Evolutionary conservation across 2,888 invertebrate genomes (phyloP).

Genomic region (Arge pagana): DNA sequence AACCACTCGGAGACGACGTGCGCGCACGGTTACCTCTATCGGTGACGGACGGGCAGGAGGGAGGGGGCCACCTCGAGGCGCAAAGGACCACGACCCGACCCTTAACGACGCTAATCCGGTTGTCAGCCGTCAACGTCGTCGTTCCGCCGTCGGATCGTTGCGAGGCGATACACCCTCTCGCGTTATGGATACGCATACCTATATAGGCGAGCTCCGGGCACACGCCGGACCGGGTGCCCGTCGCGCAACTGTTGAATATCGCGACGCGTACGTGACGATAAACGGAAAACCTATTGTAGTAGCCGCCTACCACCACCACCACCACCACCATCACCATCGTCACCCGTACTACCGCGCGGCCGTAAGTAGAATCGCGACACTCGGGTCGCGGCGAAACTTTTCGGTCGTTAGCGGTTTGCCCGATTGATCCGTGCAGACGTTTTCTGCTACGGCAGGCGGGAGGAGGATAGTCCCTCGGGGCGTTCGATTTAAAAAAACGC

Average conservation of each 20-base stretch:
- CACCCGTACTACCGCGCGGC: too few species aligned
- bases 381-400: too few species aligned
- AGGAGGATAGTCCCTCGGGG: too few species aligned
- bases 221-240: neutral
- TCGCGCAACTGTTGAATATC: slow-evolving; percentile 52
- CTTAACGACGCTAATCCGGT: slow-evolving; percentile 29
- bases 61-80: slow-evolving; percentile 7
- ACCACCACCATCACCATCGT: too few species aligned
- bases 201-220: neutral
- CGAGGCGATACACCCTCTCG: slow-evolving; percentile 8
- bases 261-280: slow-evolving; percentile 30
- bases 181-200: slow-evolving; percentile 42
- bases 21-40: neutral
- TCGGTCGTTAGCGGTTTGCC: too few species aligned
- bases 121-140: slow-evolving; percentile 36
- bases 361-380: too few species aligned
- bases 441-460: too few species aligned
- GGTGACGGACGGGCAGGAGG: too few species aligned
- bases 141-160: too few species aligned
- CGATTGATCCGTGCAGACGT: too few species aligned
- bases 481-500: too few species aligned
- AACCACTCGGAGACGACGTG: neutral
- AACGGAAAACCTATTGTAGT: too few species aligned
- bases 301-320: neutral
- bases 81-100: slow-evolving; percentile 4